These are phyloP conservation scores for Lepus oiostolus DNA, from an alignment of 2,797 vertebrate genomes.

Conservation along the genomic window DNA sequence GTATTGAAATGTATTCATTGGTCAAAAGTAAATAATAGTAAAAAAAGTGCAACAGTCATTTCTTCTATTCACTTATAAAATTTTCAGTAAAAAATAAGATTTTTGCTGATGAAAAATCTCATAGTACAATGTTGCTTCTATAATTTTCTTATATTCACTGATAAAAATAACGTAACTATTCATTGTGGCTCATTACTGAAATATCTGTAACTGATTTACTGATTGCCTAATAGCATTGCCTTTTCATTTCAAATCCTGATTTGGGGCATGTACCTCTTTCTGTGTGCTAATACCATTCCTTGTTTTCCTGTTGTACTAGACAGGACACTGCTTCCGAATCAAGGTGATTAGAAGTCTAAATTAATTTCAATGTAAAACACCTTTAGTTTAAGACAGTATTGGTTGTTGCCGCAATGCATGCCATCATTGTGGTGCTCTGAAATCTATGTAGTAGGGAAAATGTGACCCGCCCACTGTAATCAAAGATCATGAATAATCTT, in stretches of 20 bases:
- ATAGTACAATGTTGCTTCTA: slow-evolving; percentile 6
- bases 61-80: slow-evolving; percentile 2
- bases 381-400: slow-evolving; percentile 36
- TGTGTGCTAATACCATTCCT: slow-evolving; percentile 73
- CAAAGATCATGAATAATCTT: not conserved
- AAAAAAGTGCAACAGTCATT: not conserved
- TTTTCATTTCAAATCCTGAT: slow-evolving; percentile 62
- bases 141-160: slow-evolving; percentile 11
- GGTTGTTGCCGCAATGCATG: slow-evolving; percentile 74
- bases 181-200: not conserved
- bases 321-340: slow-evolving; percentile 84
- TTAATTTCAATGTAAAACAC: slow-evolving; percentile 23
- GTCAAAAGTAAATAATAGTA: slow-evolving; percentile 51
- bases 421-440: not conserved
- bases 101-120: slow-evolving; percentile 35
- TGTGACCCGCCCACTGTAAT: not conserved
- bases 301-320: slow-evolving; percentile 78
- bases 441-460: not conserved
- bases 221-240: slow-evolving; percentile 13
- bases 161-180: slow-evolving; percentile 21
- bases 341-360: slow-evolving; percentile 78
- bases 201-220: slow-evolving; percentile 13
- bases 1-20: not conserved
- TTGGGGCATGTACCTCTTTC: not conserved
- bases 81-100: slow-evolving; percentile 53